A percentile compares a stretch with the other conserved stretches of the same genome.
These are phyloP conservation scores for Ametastegia equiseti DNA, from an alignment of 2,888 invertebrate genomes.

Conservation along the genomic window DNA sequence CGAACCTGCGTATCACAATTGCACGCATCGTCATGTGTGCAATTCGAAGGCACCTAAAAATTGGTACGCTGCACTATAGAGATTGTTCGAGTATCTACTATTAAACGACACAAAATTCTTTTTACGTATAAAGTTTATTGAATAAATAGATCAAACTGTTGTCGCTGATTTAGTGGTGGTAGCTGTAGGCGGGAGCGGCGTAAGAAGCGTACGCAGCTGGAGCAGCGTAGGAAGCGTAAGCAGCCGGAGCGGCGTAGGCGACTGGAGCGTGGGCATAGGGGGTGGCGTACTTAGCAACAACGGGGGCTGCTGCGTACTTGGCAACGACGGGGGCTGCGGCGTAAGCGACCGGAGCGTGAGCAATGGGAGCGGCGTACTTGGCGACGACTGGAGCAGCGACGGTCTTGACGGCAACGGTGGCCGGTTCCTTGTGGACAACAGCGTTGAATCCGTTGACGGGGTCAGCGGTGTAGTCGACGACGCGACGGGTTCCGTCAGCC, in stretches of 20 bases:
- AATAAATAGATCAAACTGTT: slow-evolving; percentile 29
- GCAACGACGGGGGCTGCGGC: slow-evolving; percentile 77
- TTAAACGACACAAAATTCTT: neutral
- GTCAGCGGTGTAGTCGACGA: slow-evolving; percentile 81
- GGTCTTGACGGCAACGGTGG: slow-evolving; percentile 77
- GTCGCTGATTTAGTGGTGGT: slow-evolving; percentile 24
- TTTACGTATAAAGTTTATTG: slow-evolving; percentile 15
- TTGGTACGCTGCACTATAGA: too few species aligned
- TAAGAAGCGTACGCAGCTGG: slow-evolving; percentile 30
- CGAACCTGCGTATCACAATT: neutral
- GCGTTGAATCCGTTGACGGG: slow-evolving; percentile 60
- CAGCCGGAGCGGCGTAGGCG: slow-evolving; percentile 44
- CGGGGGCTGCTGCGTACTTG: slow-evolving; percentile 78
- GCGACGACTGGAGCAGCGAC: slow-evolving; percentile 75
- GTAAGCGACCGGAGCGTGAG: slow-evolving; percentile 83
- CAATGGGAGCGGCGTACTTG: slow-evolving; percentile 85
- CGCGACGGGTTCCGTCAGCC: slow-evolving; percentile 73
- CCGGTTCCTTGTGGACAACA: slow-evolving; percentile 69
- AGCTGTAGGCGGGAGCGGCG: slow-evolving; percentile 42
- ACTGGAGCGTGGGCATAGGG: slow-evolving; percentile 31
- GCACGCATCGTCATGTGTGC: neutral
- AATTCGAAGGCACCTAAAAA: too few species aligned
- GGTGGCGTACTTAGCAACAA: slow-evolving; percentile 41
- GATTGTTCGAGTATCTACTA: neutral
- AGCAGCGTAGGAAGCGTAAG: slow-evolving; percentile 22